These are phyloP conservation scores for Calycopis cecrops DNA, from an alignment of 1,140 invertebrate genomes.

Conservation along the genomic window DNA sequence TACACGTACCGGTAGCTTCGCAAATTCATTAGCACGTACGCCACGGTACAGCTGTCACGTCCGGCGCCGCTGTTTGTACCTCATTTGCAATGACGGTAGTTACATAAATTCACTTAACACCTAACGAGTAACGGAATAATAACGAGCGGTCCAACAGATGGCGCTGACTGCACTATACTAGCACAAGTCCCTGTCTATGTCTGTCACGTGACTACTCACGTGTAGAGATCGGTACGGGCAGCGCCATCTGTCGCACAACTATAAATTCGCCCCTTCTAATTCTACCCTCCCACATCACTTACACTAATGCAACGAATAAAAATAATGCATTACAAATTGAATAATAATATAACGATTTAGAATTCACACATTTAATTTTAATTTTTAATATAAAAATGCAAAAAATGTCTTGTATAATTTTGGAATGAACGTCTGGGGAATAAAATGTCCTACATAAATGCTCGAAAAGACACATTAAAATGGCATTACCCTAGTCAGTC, in stretches of 20 bases:
- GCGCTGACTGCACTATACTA: neutral
- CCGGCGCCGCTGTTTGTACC: conserved; percentile 10
- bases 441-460: conserved; percentile 12
- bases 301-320: conserved; percentile 1
- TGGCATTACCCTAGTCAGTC: conserved; percentile 12
- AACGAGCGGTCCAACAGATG: neutral
- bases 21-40: neutral
- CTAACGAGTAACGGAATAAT: conserved; percentile 10
- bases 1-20: too few relatives aligned
- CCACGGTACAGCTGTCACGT: neutral
- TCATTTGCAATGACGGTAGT: conserved; percentile 6
- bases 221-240: too few relatives aligned
- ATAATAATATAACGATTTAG: conserved; percentile 8
- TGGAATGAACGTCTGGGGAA: conserved; percentile 13
- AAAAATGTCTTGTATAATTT: conserved; percentile 6
- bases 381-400: conserved; percentile 11
- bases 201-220: neutral
- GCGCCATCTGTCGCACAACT: too few relatives aligned
- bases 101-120: conserved; percentile 6
- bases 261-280: neutral
- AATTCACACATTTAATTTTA: conserved; percentile 2
- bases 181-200: neutral
- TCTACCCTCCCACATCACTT: too few relatives aligned
- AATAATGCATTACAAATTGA: conserved; percentile 9
- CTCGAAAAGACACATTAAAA: conserved; percentile 9